Percentiles rank a stretch among this genome's conserved stretches.
phyloP scores from a whole-genome alignment of 2,113 vertebrate genomes.

The Zeus faber region DNA sequence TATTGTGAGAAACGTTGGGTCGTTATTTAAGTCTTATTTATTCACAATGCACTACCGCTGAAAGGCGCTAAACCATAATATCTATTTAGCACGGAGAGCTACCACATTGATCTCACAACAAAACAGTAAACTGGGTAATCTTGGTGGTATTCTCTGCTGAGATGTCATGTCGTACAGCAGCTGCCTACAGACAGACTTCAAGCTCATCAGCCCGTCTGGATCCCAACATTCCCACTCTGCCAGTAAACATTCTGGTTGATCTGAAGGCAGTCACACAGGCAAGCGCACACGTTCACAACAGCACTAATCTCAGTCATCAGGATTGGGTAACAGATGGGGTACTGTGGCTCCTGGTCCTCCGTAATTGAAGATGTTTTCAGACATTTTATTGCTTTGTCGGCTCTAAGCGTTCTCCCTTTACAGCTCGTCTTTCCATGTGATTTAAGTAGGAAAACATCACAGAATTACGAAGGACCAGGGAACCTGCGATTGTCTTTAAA shows the following conservation, averaged over 20 bases:
- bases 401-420: too few species aligned
- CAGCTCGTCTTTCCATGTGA: too few species aligned
- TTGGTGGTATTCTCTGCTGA: too few species aligned
- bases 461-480: slow-evolving; percentile 5
- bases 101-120: too few species aligned
- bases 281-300: slow-evolving; percentile 32
- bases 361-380: background rate
- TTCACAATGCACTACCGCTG: too few species aligned
- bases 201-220: slow-evolving; percentile 29
- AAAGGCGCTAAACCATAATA: too few species aligned
- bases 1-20: too few species aligned
- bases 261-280: slow-evolving; percentile 43
- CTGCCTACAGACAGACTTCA: too few species aligned
- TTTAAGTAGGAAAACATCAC: background rate
- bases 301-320: slow-evolving; percentile 6
- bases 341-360: slow-evolving; percentile 25
- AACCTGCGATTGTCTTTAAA: slow-evolving; percentile 37
- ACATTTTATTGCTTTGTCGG: background rate
- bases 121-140: too few species aligned
- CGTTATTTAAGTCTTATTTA: too few species aligned
- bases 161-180: too few species aligned
- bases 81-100: too few species aligned
- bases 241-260: slow-evolving; percentile 47
- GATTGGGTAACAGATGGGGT: slow-evolving; percentile 23
- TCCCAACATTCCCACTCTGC: slow-evolving; percentile 66